These are phyloP conservation scores for Sinonovacula constricta DNA, from an alignment of 1,140 invertebrate genomes.

Conservation along the genomic window DNA sequence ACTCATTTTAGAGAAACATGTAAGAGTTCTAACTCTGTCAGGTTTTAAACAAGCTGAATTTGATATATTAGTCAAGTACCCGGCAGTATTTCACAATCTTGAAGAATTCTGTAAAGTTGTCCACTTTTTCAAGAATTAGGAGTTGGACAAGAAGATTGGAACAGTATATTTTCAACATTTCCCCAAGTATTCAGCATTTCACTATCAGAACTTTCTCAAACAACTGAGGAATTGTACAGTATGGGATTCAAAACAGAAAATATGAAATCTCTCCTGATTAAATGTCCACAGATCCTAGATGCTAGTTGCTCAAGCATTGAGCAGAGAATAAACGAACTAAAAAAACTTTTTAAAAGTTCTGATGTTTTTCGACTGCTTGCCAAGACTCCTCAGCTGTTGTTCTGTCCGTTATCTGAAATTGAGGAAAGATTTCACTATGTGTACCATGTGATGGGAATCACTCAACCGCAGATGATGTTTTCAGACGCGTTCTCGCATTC, in stretches of 20 bases:
- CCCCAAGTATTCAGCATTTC: too few relatives aligned
- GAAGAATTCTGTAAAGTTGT: too few relatives aligned
- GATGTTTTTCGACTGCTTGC: conserved; percentile 55
- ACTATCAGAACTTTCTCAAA: too few relatives aligned
- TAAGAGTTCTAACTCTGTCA: too few relatives aligned
- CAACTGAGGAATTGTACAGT: background rate
- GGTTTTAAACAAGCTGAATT: too few relatives aligned
- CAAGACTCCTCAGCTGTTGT: conserved; percentile 58
- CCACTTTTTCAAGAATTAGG: too few relatives aligned
- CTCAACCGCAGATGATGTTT: conserved; percentile 68
- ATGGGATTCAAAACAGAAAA: conserved; percentile 9
- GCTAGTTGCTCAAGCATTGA: background rate
- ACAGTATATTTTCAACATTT: too few relatives aligned
- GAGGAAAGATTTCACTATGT: conserved; percentile 69
- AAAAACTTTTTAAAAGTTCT: conserved; percentile 52
- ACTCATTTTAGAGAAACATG: too few relatives aligned
- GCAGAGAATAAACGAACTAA: conserved; percentile 44
- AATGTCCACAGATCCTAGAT: conserved; percentile 3
- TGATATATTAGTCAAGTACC: too few relatives aligned
- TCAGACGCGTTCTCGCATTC: conserved; percentile 62
- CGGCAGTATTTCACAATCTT: too few relatives aligned
- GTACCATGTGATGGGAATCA: conserved; percentile 64
- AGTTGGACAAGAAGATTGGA: too few relatives aligned
- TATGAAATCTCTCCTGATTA: conserved; percentile 1
- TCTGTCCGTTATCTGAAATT: conserved; percentile 58